These are phyloP conservation scores for Garra rufa DNA, from an alignment of 2,113 vertebrate species.

Conservation along the genomic window DNA sequence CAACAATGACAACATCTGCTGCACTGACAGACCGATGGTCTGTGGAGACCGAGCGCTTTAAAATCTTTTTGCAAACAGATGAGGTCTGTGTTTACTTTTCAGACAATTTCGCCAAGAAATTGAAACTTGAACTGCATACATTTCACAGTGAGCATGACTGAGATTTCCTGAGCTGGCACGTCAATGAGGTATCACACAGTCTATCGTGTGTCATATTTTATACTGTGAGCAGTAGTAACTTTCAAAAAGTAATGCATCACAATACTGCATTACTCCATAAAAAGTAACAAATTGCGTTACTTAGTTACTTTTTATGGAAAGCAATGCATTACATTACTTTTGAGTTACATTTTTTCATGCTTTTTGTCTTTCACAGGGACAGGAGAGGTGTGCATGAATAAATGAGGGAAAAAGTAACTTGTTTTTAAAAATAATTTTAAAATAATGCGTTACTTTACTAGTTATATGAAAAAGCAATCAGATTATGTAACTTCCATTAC, in stretches of 20 bases:
- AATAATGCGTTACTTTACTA: too few species aligned
- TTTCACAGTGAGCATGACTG: neutral
- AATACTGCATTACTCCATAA: neutral
- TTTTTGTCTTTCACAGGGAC: too few species aligned
- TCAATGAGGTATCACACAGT: neutral
- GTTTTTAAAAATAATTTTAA: too few species aligned
- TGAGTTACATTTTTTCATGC: too few species aligned
- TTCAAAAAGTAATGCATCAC: neutral
- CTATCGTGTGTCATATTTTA: neutral
- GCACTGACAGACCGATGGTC: slow-evolving; percentile 11
- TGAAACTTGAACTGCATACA: neutral
- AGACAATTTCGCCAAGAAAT: neutral
- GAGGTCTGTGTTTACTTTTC: slow-evolving; percentile 34
- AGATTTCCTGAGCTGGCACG: neutral
- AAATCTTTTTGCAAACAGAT: slow-evolving; percentile 15
- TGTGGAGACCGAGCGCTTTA: neutral
- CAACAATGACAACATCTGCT: slow-evolving; percentile 30
- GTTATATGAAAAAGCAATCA: too few species aligned
- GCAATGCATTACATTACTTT: neutral
- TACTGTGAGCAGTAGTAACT: neutral
- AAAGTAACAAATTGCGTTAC: neutral
- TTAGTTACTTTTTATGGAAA: neutral
- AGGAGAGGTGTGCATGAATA: too few species aligned
- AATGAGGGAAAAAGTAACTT: too few species aligned
- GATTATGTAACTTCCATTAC: too few species aligned